These are phyloP conservation scores for Leucoma salicis DNA, from an alignment of 2,888 invertebrate genomes.

Conservation along the genomic window DNA sequence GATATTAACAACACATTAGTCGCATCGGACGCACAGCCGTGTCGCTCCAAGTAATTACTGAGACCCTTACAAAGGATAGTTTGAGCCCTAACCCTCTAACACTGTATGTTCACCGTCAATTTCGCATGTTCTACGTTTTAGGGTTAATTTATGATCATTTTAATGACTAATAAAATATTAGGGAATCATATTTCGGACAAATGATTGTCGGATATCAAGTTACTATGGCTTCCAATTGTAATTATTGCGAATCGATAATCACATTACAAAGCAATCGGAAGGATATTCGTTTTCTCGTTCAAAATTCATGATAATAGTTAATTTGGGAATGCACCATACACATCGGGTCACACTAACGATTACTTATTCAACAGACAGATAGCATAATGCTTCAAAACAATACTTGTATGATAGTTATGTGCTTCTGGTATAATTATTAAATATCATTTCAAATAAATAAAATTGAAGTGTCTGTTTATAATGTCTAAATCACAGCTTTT, in stretches of 20 bases:
- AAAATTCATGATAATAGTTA: constrained; percentile 77
- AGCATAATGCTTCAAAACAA: constrained; percentile 71
- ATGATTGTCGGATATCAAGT: background rate
- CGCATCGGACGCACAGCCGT: constrained; percentile 68
- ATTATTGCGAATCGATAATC: constrained; percentile 61
- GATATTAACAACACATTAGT: constrained; percentile 81
- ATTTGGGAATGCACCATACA: constrained; percentile 71
- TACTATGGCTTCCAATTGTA: constrained; percentile 22
- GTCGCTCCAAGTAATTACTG: constrained; percentile 56
- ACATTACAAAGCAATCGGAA: constrained; percentile 73
- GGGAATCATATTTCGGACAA: constrained; percentile 1
- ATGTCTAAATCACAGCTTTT: no score
- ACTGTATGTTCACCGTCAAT: constrained; percentile 35
- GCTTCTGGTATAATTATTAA: constrained; percentile 39
- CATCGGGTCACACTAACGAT: constrained; percentile 43
- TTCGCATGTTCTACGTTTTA: constrained; percentile 36
- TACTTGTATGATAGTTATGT: constrained; percentile 45
- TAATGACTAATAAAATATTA: constrained; percentile 45
- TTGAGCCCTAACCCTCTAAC: constrained; percentile 29
- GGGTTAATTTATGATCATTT: constrained; percentile 49
- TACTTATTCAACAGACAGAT: constrained; percentile 75
- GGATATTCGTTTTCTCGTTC: constrained; percentile 56
- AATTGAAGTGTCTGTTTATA: no score
- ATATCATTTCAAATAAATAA: no score
- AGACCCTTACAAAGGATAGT: constrained; percentile 49